These are phyloP conservation scores for Xyrauchen texanus DNA, from an alignment of 2,113 vertebrate species.

Conservation along the genomic window DNA sequence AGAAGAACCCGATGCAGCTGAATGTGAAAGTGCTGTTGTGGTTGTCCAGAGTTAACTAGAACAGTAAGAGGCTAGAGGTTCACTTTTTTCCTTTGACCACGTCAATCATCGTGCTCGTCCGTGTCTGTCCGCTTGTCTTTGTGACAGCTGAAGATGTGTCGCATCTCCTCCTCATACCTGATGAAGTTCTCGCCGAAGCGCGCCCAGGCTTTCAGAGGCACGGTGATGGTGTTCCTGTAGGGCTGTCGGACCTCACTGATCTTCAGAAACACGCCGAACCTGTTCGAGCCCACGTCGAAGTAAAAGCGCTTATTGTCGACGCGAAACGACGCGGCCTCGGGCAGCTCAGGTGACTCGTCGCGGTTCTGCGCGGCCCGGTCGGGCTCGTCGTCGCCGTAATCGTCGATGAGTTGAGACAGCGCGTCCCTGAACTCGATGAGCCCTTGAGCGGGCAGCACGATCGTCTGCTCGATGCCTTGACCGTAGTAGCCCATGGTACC, in stretches of 20 bases:
- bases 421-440: conserved; percentile 98
- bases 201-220: conserved; percentile 95
- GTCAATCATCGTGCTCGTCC: conserved; percentile 90
- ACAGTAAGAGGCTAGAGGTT: no score
- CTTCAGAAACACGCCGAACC: conserved; percentile 94
- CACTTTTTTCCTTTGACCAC: no score
- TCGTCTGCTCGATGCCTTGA: conserved; percentile 94
- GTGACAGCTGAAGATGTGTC: conserved; percentile 92
- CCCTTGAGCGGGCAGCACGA: conserved; percentile 95
- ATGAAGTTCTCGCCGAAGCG: conserved; percentile 97
- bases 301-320: conserved; percentile 99
- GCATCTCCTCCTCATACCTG: conserved; percentile 97
- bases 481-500: conserved; percentile 95
- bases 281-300: conserved; percentile 97
- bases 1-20: no score
- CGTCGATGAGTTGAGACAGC: conserved; percentile 94
- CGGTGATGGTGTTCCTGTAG: conserved; percentile 97
- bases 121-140: conserved; percentile 92
- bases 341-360: conserved; percentile 84
- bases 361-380: conserved; percentile 70
- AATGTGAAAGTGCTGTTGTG: no score
- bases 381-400: conserved; percentile 89
- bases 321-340: conserved; percentile 94
- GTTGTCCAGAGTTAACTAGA: no score
- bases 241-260: conserved; percentile 98